Base-by-base conservation (phyloP, 2,797 vertebrate species). In the Melopsittacus undulatus region DNA sequence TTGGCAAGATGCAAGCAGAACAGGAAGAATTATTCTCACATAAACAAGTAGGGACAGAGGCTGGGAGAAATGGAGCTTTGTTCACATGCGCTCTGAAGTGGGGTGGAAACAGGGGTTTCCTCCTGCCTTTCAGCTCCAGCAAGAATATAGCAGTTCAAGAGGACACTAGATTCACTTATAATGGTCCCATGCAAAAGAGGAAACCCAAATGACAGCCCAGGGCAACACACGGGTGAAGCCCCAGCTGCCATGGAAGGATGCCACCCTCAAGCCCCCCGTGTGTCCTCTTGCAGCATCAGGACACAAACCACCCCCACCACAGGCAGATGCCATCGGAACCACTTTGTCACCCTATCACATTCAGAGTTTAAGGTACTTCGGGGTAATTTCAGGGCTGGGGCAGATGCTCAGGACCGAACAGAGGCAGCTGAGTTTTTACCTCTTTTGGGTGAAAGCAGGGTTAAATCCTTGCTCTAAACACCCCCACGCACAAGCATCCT, bases 141-240 rank as follows among this genome's bases (percentile, higher is more conserved):
- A 57, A 54, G 57, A 56, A 72, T 11, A 40, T 0, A 54, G 36
- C 42, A n/a, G 22, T 14, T 32, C n/a, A 43, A 26, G 57, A 0
- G 0, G 59, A 27, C 12, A 32, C 10, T 34, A 42, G 49, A 15
- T 64, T 62, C 64, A n/a, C 10, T 82, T 51, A 15, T 1, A 59
- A 56, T 2, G 4, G 82, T 48, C 42, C 38, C 67, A 38, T 0
- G 0, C 32, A 69, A 51, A 73, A 49, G 20, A 74, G 14, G n/a
- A 76, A 67, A 52, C 54, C 49, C 52, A n/a, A 56, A 61, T 24
- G 21, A 74, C 10, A 82, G 29, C 26, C 42, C 59, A 62, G 21
- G n/a, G 22, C 1, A 5, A 59, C 13, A 7, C 8, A 0, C 0
- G 6, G 52, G 43, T 56, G 36, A 86, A 83, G 36, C 4, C 24